A percentile compares a stretch with the other conserved stretches of the same genome.
These are phyloP conservation scores for Myiagra hebetior DNA, from an alignment of 2,113 vertebrate species.

Conservation along the genomic window DNA sequence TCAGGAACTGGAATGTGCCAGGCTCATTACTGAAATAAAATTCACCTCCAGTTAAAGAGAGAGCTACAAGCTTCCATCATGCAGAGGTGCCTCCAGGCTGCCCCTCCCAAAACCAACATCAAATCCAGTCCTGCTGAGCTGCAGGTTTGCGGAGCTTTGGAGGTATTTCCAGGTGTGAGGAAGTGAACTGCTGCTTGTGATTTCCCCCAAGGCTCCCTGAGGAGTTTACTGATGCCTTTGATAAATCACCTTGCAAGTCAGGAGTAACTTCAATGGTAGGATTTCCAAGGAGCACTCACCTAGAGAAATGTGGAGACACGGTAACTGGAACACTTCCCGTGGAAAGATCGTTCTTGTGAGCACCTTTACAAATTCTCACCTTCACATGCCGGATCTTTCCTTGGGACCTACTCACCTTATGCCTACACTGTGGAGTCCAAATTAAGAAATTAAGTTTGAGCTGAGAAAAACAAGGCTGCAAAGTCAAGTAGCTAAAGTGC, in stretches of 20 bases:
- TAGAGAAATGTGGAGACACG: neutral
- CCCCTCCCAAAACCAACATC: constrained; percentile 14
- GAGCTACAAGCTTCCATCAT: constrained; percentile 26
- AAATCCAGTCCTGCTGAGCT: neutral
- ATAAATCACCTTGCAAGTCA: constrained; percentile 20
- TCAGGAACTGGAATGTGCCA: constrained; percentile 61
- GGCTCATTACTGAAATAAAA: constrained; percentile 62
- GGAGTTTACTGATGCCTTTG: neutral
- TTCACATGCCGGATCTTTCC: neutral
- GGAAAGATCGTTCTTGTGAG: neutral
- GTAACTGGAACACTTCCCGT: neutral
- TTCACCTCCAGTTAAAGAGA: constrained; percentile 61
- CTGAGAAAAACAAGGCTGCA: neutral
- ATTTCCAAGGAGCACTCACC: neutral
- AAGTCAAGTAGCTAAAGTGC: neutral
- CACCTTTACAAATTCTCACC: neutral
- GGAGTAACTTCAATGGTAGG: neutral
- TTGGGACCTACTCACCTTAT: accelerated
- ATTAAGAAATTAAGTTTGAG: neutral
- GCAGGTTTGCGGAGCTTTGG: neutral
- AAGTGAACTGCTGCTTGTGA: neutral
- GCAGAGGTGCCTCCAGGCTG: constrained; percentile 35
- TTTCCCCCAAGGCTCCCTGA: neutral
- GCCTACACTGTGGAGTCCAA: neutral
- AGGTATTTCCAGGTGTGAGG: constrained; percentile 33